Conservation (phyloP, 2,113 vertebrate species). For the Sphaerodactylus townsendi region DNA sequence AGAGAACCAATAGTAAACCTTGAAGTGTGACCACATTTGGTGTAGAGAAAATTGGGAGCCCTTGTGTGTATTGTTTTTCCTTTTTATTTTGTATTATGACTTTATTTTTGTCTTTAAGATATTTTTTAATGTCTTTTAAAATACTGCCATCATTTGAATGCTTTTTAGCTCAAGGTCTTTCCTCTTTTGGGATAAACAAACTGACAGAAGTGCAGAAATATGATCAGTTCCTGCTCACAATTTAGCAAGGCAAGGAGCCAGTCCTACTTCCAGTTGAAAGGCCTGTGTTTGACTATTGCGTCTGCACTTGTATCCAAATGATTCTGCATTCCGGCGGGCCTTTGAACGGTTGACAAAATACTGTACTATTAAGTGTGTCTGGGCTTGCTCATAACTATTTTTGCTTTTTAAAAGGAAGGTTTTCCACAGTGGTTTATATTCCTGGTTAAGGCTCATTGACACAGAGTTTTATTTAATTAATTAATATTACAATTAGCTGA, state of each 20-base stretch:
- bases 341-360: background rate
- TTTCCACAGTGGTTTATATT: conserved; percentile 52
- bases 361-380: background rate
- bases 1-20: no score
- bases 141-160: background rate
- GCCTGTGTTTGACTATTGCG: no score
- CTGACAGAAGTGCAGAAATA: background rate
- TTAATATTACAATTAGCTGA: conserved; percentile 75
- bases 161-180: conserved; percentile 12
- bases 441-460: conserved; percentile 65
- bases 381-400: background rate
- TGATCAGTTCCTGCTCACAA: background rate
- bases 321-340: no score
- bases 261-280: no score
- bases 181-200: background rate
- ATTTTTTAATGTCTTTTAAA: no score
- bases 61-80: no score
- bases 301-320: no score
- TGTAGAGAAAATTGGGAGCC: no score
- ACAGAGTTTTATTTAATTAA: conserved; percentile 76
- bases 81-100: no score
- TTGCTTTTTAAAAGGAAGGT: background rate
- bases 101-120: no score
- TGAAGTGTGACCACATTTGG: no score
- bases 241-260: background rate